Conservation (phyloP, 2,797 vertebrate genomes). For the Epinephelus coioides region DNA sequence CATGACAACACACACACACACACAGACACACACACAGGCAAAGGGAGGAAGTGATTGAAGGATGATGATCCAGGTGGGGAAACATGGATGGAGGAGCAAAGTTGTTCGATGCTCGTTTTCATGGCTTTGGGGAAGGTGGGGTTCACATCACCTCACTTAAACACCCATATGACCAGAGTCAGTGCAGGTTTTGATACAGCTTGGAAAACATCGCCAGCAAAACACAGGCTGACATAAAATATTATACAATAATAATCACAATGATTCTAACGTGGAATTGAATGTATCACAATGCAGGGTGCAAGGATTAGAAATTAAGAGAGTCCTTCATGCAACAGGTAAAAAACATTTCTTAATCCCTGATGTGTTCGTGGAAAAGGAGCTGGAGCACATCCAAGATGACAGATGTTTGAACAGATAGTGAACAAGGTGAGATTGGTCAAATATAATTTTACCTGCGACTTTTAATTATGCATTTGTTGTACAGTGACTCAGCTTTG, state of each 20-base stretch:
- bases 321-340: not conserved
- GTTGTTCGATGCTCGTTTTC: not conserved
- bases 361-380: not conserved
- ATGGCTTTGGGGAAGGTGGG: not conserved
- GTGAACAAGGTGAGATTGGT: not conserved
- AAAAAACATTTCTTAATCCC: too few relatives aligned
- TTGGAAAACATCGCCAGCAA: too few relatives aligned
- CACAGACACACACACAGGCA: not conserved
- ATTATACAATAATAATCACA: not conserved
- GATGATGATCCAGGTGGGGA: not conserved
- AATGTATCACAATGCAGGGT: not conserved
- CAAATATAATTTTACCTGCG: not conserved
- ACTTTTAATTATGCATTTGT: not conserved
- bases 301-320: not conserved
- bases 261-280: not conserved
- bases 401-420: not conserved
- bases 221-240: not conserved
- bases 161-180: not conserved
- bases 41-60: not conserved
- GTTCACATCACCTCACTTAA: not conserved
- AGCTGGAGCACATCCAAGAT: too few relatives aligned
- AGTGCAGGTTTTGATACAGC: too few relatives aligned
- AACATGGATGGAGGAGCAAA: not conserved
- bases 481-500: not conserved
- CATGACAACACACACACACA: conserved; percentile 15